Evolutionary conservation across 2,113 vertebrate species (phyloP), one percentile per base, ranked within the genome.

Genomic region (Fukomys damarensis): DNA sequence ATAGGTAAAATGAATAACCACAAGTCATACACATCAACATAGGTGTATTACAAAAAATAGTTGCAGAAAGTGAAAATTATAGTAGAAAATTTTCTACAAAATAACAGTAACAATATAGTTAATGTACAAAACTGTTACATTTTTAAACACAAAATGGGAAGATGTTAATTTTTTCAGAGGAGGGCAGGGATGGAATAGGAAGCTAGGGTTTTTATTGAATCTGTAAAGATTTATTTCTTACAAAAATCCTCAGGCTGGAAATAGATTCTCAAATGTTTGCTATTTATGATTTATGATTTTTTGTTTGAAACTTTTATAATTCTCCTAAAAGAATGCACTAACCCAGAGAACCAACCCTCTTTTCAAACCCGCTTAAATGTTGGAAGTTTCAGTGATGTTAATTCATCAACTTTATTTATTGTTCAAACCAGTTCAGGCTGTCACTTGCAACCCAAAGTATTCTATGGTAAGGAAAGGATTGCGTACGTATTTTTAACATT

Each of bases 241-340:
- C 1, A 68, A 66, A 76, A 66, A 14, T 90, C 76, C 32, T 86
- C 49, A 95, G 19, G 9, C 41, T 74, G 30, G 17, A 49, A 72
- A 96, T 65, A 38, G 17, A 24, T 79, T 93, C n/a, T 30, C 14
- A 49, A 72, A 41, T 32, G 28, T 56, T 66, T 87, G 9, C 46
- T 79, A 86, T 59, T 79, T 43, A 70, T 56, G 10, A 61, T 84
- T 63, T 54, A 24, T 81, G 77, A 12, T 52, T 93, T 43, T 91
- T 72, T 84, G 24, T 93, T 81, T 72, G 52, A 63, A 94, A 86
- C 11, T 49, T 85, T 72, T 41, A 72, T 90, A 84, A 84, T 76
- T 95, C 68, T 95, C 86, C 93, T 93, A 59, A 56, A 80, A 86
- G 59, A 85, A 85, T 93, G 41, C 58, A 89, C 14, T 10, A 9